These are phyloP conservation scores for Rhinoptilus africanus DNA, from an alignment of 2,113 vertebrate genomes.

Conservation along the genomic window DNA sequence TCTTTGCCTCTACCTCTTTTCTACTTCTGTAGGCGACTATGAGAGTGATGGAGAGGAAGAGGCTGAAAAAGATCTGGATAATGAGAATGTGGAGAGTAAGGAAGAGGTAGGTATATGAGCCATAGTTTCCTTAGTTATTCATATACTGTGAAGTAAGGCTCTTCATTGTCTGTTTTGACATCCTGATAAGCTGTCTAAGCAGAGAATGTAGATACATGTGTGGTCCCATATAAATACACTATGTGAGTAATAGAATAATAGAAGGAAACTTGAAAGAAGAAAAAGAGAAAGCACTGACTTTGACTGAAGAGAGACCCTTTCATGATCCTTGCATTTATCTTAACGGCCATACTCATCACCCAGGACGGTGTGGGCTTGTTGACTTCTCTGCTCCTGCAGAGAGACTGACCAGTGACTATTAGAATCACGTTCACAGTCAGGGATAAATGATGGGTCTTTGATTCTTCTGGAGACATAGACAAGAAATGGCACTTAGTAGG, in stretches of 20 bases:
- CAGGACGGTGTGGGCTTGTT: neutral
- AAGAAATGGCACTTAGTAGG: neutral
- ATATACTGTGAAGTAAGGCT: neutral
- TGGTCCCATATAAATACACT: neutral
- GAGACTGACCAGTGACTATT: neutral
- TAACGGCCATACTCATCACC: neutral
- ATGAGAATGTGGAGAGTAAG: constrained; percentile 64
- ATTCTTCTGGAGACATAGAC: neutral
- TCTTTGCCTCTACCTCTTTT: neutral
- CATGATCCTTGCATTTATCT: neutral
- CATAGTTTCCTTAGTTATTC: neutral
- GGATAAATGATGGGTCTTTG: neutral
- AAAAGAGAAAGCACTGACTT: neutral
- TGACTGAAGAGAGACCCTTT: neutral
- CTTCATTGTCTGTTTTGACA: neutral
- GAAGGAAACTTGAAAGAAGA: neutral
- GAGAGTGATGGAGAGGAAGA: constrained; percentile 79
- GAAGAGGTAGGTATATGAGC: constrained; percentile 76
- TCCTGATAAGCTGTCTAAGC: neutral
- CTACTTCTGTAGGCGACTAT: constrained; percentile 58
- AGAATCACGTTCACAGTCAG: neutral
- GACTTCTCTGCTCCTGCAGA: neutral
- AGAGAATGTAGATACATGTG: neutral
- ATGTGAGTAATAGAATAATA: neutral
- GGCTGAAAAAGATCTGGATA: constrained; percentile 63